A percentile compares a stretch with the other conserved stretches of the same genome.
phyloP scores from a whole-genome alignment of 2,797 vertebrate genomes.

The Acanthurus lineatus region DNA sequence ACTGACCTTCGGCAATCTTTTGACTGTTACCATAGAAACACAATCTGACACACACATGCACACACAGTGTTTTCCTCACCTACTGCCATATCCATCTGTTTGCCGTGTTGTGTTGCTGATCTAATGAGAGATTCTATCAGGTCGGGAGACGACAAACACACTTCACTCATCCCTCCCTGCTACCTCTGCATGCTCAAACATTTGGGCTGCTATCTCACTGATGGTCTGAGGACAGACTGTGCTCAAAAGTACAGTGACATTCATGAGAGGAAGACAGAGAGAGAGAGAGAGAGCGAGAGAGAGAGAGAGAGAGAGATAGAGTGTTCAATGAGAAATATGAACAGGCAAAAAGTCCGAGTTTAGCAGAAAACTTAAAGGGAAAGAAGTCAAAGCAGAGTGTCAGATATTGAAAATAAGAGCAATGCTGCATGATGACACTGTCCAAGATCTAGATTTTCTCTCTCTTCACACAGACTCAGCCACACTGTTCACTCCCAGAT shows the following conservation, averaged over 20 bases:
- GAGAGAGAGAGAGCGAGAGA: constrained; percentile 21
- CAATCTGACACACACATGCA: constrained; percentile 35
- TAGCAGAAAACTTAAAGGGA: neutral
- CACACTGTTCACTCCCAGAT: constrained; percentile 22
- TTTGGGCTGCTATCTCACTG: constrained; percentile 35
- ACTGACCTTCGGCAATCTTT: constrained; percentile 47
- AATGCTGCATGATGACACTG: constrained; percentile 11
- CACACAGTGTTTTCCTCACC: constrained; percentile 49
- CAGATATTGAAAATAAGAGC: neutral
- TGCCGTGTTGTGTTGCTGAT: constrained; percentile 63
- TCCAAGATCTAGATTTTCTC: constrained; percentile 38
- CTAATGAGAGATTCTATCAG: constrained; percentile 62
- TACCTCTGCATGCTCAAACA: constrained; percentile 38
- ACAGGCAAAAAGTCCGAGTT: neutral
- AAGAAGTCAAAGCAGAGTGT: constrained; percentile 14
- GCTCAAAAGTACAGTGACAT: constrained; percentile 16
- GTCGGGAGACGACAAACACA: constrained; percentile 28
- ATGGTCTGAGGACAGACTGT: constrained; percentile 27
- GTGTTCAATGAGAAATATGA: constrained; percentile 20
- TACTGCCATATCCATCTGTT: constrained; percentile 75
- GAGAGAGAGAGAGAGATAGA: constrained; percentile 13
- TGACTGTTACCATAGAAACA: constrained; percentile 71
- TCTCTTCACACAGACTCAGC: constrained; percentile 19
- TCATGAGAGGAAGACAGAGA: constrained; percentile 14
- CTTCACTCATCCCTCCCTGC: constrained; percentile 22